Evolutionary conservation across 2,797 vertebrate species (phyloP).

Genomic region (Falco berigora): DNA sequence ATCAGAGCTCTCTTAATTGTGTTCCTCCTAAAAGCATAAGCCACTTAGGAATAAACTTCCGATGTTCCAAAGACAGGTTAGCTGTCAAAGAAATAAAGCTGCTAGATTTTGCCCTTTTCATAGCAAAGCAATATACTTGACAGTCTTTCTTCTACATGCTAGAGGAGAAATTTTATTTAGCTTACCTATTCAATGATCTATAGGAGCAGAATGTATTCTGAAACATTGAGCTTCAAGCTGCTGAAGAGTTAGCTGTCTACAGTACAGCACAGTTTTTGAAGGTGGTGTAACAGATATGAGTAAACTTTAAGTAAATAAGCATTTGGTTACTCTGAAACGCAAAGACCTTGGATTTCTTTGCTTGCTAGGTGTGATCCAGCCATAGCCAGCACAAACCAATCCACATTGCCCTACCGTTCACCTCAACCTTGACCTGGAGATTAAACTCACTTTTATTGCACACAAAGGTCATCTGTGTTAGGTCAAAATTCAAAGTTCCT

Average conservation of each 20-base stretch:
- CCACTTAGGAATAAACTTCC: constrained; percentile 49
- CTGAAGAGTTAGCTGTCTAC: not conserved
- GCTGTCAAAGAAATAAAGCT: constrained; percentile 48
- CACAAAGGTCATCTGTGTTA: constrained; percentile 76
- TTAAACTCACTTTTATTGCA: constrained; percentile 79
- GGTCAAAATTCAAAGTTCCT: constrained; percentile 80
- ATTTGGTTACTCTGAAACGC: constrained; percentile 29
- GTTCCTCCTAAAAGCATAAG: constrained; percentile 27
- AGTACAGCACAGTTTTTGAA: not conserved
- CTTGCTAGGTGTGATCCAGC: constrained; percentile 38
- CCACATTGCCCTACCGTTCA: constrained; percentile 50
- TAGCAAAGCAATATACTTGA: not conserved
- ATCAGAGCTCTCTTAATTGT: constrained; percentile 50
- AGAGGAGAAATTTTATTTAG: constrained; percentile 51
- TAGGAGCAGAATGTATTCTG: constrained; percentile 17
- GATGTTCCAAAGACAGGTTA: constrained; percentile 31
- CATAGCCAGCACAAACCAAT: constrained; percentile 38
- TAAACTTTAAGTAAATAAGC: constrained; percentile 44
- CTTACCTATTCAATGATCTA: constrained; percentile 33
- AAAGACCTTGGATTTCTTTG: constrained; percentile 36
- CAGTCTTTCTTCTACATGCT: constrained; percentile 4
- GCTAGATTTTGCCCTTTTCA: constrained; percentile 35
- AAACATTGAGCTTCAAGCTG: constrained; percentile 37
- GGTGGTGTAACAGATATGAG: not conserved
- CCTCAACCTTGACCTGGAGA: constrained; percentile 78